phyloP scores from a whole-genome alignment of 2,113 vertebrate species.

The Peromyscus californicus region DNA sequence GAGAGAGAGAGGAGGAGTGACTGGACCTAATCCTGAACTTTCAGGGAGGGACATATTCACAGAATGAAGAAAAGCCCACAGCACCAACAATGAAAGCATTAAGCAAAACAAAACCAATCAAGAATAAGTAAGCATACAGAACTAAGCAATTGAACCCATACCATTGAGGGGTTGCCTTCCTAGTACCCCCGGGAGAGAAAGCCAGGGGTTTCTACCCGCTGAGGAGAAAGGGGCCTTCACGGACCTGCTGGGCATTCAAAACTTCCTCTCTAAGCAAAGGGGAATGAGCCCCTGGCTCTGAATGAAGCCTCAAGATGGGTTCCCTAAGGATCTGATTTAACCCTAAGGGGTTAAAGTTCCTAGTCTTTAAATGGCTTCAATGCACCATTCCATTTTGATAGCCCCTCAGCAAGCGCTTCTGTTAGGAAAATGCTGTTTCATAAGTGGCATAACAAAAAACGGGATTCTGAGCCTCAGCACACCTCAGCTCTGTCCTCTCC shows the following conservation, averaged over 20 bases:
- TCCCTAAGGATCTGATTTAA: background rate
- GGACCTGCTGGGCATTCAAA: background rate
- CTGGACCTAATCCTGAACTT: background rate
- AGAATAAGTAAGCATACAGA: background rate
- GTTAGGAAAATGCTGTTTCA: background rate
- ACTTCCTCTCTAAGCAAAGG: background rate
- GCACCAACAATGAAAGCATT: background rate
- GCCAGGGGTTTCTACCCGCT: background rate
- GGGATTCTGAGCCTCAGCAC: background rate
- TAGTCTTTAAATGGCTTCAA: background rate
- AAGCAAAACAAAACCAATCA: background rate
- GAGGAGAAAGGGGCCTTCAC: background rate
- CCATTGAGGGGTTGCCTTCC: background rate
- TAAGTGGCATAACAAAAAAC: background rate
- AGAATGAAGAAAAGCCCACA: background rate
- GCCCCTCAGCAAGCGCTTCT: background rate
- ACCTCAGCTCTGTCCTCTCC: fast-evolving
- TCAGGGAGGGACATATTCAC: background rate
- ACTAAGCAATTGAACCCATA: background rate
- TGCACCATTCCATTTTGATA: background rate
- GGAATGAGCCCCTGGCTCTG: background rate
- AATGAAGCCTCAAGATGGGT: background rate
- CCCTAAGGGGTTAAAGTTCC: background rate
- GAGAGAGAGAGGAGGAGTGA: no score
- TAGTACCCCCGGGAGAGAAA: background rate